Base-by-base conservation (phyloP, 2,113 vertebrate species). In the Menura novaehollandiae region DNA sequence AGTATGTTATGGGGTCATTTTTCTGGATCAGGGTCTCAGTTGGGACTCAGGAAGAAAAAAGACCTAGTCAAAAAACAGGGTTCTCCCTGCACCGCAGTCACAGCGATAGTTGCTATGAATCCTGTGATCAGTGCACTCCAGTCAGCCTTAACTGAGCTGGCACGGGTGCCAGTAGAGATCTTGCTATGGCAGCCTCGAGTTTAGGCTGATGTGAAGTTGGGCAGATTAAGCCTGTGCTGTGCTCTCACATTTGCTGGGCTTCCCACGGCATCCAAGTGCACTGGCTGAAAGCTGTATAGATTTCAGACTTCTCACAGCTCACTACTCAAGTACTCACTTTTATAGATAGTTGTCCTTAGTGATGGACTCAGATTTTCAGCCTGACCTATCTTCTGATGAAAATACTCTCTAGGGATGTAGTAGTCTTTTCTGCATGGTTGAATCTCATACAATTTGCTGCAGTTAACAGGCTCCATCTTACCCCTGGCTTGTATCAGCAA, bases 251-350 rank as follows among this genome's bases (percentile, higher is more conserved):
- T 60, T 81, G 56, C 51, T 5, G 0, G 23, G 27, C 64, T 95
- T 52, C 76, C 18, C 18, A 15, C 0, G 0, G 62, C 59, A 81
- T 28, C 37, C 14, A 3, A 33, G 55, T 0, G 0, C 11, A 4
- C 67, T 39, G 26, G 7, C 39, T 74, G 67, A 77, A 91, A 80
- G 27, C 27, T 15, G 11, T 30, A 1, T 16, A 30, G 5, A 10
- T 71, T 81, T 86, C 59, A 33, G 76, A 27, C 43, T 80, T 88
- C 83, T 93, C 46, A 62, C 32, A 80, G 51, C 68, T 86, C 55
- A 22, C 22, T 85, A 33, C 46, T 69, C 55, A 35, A 18, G 32
- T 51, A 26, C 44, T 78, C 21, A 9, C 33, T 90, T 92, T 74
- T 74, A 62, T 7, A 58, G 86, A 43, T 41, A 53, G 51, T 39